Evolutionary conservation across 2,888 invertebrate genomes (phyloP).

Genomic region (Thereva nobilitata): DNA sequence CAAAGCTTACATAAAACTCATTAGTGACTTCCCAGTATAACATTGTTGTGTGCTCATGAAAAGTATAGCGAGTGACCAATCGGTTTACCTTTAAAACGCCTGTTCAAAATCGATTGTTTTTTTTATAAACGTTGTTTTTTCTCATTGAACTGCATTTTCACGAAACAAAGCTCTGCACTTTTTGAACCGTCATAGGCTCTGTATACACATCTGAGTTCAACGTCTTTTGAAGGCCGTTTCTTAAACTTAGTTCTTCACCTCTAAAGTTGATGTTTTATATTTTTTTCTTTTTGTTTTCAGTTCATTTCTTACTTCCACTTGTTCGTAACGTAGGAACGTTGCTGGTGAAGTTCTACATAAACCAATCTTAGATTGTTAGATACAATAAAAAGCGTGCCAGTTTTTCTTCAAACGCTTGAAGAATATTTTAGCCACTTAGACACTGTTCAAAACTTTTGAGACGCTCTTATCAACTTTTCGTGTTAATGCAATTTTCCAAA

Average conservation of each 20-base stretch:
- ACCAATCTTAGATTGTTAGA: too few species aligned
- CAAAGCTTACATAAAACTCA: neutral
- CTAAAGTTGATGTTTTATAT: neutral
- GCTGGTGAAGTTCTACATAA: too few species aligned
- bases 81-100: neutral
- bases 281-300: too few species aligned
- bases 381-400: too few species aligned
- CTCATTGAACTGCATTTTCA: constrained; percentile 10
- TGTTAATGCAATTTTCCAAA: too few species aligned
- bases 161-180: constrained; percentile 17
- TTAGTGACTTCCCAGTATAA: constrained; percentile 9
- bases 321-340: too few species aligned
- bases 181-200: constrained; percentile 7
- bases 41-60: neutral
- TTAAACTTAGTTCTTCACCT: constrained; percentile 38
- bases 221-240: constrained; percentile 43
- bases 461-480: too few species aligned
- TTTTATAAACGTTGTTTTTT: neutral
- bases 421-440: too few species aligned
- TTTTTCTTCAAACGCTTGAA: too few species aligned
- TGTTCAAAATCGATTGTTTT: constrained; percentile 1
- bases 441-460: too few species aligned
- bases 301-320: too few species aligned
- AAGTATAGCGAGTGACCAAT: too few species aligned
- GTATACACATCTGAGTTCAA: constrained; percentile 36